Evolutionary conservation across 2,797 vertebrate species (phyloP).

Genomic region (Sphenodon punctatus): DNA sequence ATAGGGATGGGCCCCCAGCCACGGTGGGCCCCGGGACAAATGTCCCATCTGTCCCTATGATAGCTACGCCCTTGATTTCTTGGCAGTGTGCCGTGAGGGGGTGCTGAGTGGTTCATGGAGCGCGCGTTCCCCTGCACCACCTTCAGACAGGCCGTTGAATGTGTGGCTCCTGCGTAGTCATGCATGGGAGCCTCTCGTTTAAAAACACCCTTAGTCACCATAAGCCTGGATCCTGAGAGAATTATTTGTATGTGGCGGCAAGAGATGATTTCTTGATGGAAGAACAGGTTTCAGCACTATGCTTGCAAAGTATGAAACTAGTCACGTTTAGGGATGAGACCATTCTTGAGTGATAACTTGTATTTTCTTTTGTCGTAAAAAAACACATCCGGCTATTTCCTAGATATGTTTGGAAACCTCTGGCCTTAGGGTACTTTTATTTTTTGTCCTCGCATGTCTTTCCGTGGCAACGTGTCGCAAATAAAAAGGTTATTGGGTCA

Average conservation of each 20-base stretch:
- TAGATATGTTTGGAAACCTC: conserved; percentile 42
- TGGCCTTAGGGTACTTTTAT: conserved; percentile 42
- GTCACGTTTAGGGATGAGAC: conserved; percentile 32
- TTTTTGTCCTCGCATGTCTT: conserved; percentile 37
- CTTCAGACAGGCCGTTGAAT: too few relatives aligned
- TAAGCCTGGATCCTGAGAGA: conserved; percentile 6
- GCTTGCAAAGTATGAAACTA: conserved; percentile 42
- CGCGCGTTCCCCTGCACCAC: too few relatives aligned
- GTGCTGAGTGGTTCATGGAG: too few relatives aligned
- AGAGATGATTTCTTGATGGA: conserved; percentile 29
- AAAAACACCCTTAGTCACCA: not conserved
- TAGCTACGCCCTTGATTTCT: too few relatives aligned
- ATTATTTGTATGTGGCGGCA: conserved; percentile 32
- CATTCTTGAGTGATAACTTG: not conserved
- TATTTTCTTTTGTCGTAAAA: conserved; percentile 53
- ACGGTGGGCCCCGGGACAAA: too few relatives aligned
- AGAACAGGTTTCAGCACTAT: conserved; percentile 28
- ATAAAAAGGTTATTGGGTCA: conserved; percentile 6
- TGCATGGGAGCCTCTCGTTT: too few relatives aligned
- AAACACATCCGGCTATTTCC: conserved; percentile 55
- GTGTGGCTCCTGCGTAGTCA: too few relatives aligned
- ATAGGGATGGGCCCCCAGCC: too few relatives aligned
- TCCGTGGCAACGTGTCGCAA: conserved; percentile 38
- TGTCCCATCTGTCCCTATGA: too few relatives aligned
- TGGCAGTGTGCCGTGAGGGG: too few relatives aligned